Conservation (phyloP, 37 sponge, comb jelly and placozoan genomes). For the Corticium candelabrum region DNA sequence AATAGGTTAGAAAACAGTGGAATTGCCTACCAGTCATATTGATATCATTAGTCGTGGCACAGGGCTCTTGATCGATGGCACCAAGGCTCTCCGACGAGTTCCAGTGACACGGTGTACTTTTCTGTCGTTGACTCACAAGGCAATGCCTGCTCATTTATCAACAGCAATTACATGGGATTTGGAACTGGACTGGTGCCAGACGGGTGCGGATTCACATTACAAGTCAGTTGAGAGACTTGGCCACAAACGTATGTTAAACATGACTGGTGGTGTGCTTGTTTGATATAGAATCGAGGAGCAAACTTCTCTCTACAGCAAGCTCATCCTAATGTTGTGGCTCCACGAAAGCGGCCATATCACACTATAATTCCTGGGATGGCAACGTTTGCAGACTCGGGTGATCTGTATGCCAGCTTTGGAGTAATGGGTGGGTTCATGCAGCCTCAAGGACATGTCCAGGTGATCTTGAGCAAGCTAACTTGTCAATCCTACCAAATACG, state of each 20-base stretch:
- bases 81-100: constrained; percentile 37
- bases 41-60: background rate
- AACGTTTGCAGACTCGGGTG: constrained; percentile 40
- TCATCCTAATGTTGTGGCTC: constrained; percentile 60
- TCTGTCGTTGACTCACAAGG: constrained; percentile 52
- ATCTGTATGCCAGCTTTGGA: constrained; percentile 66
- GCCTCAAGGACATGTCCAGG: constrained; percentile 89
- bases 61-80: constrained; percentile 12
- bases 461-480: background rate
- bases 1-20: constrained; percentile 22
- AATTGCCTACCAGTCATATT: background rate
- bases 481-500: background rate
- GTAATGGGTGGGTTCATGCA: constrained; percentile 92
- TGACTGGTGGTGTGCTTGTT: background rate
- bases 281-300: constrained; percentile 61
- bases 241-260: background rate
- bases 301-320: constrained; percentile 58
- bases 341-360: constrained; percentile 72
- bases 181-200: constrained; percentile 72
- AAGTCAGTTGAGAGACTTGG: constrained; percentile 31
- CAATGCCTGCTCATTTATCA: constrained; percentile 84
- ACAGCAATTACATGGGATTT: constrained; percentile 91
- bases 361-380: constrained; percentile 90
- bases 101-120: constrained; percentile 76
- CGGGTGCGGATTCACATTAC: constrained; percentile 76